Percentiles rank a stretch among this genome's conserved stretches.
phyloP scores from a whole-genome alignment of 1,140 invertebrate genomes.

The Drosophila ambigua region DNA sequence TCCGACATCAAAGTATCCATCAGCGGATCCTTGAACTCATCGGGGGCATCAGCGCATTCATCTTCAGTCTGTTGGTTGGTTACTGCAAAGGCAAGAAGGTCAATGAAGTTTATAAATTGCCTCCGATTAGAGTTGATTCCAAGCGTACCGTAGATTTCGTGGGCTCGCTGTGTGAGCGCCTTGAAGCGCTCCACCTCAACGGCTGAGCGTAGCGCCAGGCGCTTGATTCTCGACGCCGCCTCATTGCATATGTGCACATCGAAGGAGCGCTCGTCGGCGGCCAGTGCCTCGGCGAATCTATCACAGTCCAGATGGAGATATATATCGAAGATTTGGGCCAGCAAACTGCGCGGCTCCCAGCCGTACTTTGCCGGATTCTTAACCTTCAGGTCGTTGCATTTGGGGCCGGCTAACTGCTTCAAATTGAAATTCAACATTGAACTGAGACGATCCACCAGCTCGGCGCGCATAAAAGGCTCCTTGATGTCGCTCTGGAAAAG shows the following conservation, averaged over 20 bases:
- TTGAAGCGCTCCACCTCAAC: conserved; percentile 93
- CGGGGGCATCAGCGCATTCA: conserved; percentile 97
- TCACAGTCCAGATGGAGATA: conserved; percentile 98
- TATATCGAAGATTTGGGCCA: conserved; percentile 97
- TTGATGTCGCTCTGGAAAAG: conserved; percentile 89
- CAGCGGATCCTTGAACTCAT: conserved; percentile 98
- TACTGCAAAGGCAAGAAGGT: conserved; percentile 84
- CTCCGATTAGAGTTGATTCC: too few relatives aligned
- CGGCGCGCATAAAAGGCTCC: conserved; percentile 95
- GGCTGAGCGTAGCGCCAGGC: conserved; percentile 92
- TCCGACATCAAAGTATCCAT: conserved; percentile 99
- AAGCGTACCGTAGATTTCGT: conserved; percentile 87
- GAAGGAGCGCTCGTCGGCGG: conserved; percentile 97
- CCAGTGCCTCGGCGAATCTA: conserved; percentile 94
- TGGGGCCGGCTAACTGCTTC: conserved; percentile 97
- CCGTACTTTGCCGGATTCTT: conserved; percentile 96
- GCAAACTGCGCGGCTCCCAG: conserved; percentile 96
- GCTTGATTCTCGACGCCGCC: conserved; percentile 91
- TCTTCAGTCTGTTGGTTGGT: conserved; percentile 94
- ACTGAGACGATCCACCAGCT: conserved; percentile 95
- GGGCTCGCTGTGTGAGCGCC: conserved; percentile 91
- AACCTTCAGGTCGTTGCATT: conserved; percentile 99
- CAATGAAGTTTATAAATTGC: too few relatives aligned
- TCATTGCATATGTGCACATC: conserved; percentile 95
- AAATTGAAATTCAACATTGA: conserved; percentile 99